Evolutionary conservation across 2,888 invertebrate species (phyloP).

Genomic region (Dinocampus coccinellae): DNA sequence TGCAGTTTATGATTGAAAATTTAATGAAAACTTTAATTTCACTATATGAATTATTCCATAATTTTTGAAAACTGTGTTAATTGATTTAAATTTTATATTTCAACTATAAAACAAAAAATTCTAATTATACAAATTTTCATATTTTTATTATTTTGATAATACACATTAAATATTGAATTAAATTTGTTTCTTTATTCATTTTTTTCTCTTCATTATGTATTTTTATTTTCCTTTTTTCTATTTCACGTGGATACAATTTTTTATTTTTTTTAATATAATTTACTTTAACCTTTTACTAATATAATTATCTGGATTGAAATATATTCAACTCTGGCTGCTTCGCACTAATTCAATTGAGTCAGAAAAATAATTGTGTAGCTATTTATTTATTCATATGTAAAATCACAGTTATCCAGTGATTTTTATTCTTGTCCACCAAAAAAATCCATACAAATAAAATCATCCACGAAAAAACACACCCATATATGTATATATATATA

Average conservation of each 20-base stretch:
- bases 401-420: no score
- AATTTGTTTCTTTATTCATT: neutral
- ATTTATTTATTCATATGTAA: conserved; percentile 34
- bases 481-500: neutral
- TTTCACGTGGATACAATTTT: neutral
- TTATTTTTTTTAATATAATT: neutral
- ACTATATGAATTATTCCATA: no score
- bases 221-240: no score
- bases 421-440: no score
- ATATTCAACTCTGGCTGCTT: conserved; percentile 15
- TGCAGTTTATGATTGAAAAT: no score
- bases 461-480: neutral
- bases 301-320: neutral
- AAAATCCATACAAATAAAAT: no score
- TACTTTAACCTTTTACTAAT: neutral
- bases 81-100: no score
- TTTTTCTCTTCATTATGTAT: neutral
- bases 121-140: no score
- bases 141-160: neutral
- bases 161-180: neutral
- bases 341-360: conserved; percentile 7
- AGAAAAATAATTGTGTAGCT: conserved; percentile 23
- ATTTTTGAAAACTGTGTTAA: no score
- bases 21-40: no score
- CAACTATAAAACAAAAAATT: no score